Percentiles rank a stretch among this genome's conserved stretches.
These are phyloP conservation scores for Trichoplusia ni DNA, from an alignment of 1,140 invertebrate species.

Conservation along the genomic window DNA sequence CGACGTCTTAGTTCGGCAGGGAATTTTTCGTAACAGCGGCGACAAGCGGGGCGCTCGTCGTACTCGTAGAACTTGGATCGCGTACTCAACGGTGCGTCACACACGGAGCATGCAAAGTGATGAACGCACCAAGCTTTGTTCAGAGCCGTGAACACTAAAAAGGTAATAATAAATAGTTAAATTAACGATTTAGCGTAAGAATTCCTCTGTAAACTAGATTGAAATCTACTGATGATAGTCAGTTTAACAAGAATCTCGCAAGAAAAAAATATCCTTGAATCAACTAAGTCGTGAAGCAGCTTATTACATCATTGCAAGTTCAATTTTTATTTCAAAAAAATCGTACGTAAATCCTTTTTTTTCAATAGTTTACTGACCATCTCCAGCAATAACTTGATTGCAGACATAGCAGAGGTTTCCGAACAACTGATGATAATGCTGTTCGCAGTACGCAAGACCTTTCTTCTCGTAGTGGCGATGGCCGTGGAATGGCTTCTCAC, in stretches of 20 bases:
- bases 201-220: no score
- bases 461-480: slow-evolving; percentile 99
- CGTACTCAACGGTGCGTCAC: slow-evolving; percentile 98
- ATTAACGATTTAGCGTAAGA: no score
- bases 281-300: no score
- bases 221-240: no score
- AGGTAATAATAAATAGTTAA: not conserved
- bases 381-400: slow-evolving; percentile 98
- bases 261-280: no score
- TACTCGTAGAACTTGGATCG: slow-evolving; percentile 99
- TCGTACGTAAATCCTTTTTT: no score
- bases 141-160: slow-evolving; percentile 97
- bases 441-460: slow-evolving; percentile 99
- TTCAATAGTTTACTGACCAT: slow-evolving; percentile 88
- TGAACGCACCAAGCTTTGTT: slow-evolving; percentile 99
- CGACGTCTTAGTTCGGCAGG: slow-evolving; percentile 96
- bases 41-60: slow-evolving; percentile 98
- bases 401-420: slow-evolving; percentile 99
- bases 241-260: no score
- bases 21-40: slow-evolving; percentile 99
- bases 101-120: slow-evolving; percentile 99
- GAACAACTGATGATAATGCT: slow-evolving; percentile 99
- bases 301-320: no score
- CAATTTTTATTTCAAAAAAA: no score
- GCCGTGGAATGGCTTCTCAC: slow-evolving; percentile 99